A percentile compares a stretch with the other conserved stretches of the same genome.
Conservation (phyloP, 2,113 vertebrate species). For the Neotragus pygmaeus region DNA sequence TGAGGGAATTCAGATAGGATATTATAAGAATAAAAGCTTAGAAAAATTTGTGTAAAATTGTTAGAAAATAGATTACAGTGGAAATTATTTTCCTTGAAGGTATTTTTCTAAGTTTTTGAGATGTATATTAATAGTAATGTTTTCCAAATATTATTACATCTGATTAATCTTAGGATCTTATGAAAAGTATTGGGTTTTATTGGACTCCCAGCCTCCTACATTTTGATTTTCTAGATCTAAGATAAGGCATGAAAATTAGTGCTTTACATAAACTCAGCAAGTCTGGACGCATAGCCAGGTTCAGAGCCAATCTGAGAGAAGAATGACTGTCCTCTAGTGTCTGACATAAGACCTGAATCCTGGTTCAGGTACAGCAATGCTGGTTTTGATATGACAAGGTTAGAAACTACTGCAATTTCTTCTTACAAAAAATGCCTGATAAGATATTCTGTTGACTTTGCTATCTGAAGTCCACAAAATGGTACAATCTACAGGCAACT, state of each 20-base stretch:
- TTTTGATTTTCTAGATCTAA: neutral
- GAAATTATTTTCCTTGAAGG: neutral
- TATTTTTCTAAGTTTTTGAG: neutral
- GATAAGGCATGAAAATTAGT: neutral
- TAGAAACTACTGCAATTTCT: neutral
- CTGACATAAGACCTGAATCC: neutral
- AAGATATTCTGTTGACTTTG: neutral
- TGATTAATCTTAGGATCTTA: neutral
- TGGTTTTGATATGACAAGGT: neutral
- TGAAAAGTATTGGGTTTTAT: neutral
- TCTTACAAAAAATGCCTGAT: neutral
- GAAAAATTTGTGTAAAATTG: neutral
- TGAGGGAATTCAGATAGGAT: neutral
- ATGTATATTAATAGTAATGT: neutral
- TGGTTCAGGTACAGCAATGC: neutral
- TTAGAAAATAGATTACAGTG: neutral
- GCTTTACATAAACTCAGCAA: neutral
- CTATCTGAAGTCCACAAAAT: neutral
- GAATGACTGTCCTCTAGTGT: neutral
- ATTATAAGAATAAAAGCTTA: neutral
- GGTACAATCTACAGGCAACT: neutral
- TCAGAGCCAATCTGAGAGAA: neutral
- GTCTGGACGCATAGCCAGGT: neutral
- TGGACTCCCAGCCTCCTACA: neutral
- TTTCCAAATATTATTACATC: neutral